A percentile compares a stretch with the other conserved stretches of the same genome.
Conservation (phyloP, 2,113 vertebrate species). For the Crotalus horridus region DNA sequence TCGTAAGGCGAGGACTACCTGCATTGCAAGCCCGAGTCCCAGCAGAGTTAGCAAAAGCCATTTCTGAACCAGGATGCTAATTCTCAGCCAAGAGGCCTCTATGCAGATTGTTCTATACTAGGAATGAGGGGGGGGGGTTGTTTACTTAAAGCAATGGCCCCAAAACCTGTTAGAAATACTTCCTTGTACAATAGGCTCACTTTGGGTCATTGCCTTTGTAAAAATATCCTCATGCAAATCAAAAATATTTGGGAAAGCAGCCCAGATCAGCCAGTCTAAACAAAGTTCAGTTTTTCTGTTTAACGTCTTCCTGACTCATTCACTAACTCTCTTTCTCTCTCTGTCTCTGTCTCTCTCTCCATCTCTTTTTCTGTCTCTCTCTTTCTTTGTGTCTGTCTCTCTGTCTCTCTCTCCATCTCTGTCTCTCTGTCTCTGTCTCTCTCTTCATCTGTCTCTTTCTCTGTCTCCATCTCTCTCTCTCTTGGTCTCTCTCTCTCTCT, state of each 20-base stretch:
- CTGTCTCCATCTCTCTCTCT: no score
- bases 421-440: no score
- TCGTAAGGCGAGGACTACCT: not conserved
- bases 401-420: no score
- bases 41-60: not conserved
- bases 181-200: not conserved
- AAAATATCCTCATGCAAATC: not conserved
- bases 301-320: not conserved
- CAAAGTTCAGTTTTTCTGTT: not conserved
- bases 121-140: not conserved
- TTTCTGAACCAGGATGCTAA: not conserved
- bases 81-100: not conserved
- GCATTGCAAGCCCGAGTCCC: no score
- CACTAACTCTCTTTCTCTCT: not conserved
- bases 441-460: no score
- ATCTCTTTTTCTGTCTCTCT: accelerated
- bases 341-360: no score
- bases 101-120: not conserved
- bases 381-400: no score
- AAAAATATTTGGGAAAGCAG: not conserved
- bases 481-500: no score
- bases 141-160: not conserved
- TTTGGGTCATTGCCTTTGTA: not conserved
- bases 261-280: not conserved
- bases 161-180: not conserved